Base-by-base conservation (phyloP, 2,888 invertebrate genomes). In the Perdita meconis region DNA sequence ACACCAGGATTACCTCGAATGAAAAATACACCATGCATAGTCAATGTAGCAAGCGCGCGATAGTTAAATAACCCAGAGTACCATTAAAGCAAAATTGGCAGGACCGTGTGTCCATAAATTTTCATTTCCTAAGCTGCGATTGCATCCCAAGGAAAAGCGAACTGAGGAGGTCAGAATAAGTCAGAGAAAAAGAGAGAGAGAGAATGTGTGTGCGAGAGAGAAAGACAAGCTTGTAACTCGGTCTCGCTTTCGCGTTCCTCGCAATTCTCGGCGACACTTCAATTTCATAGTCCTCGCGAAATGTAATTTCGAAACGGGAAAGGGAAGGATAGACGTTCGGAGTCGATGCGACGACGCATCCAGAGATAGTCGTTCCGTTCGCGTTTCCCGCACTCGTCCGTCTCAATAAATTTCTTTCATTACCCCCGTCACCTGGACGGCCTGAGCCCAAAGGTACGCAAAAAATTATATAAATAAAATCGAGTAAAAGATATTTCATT, bases 331-430 rank as follows among this genome's bases (percentile, higher is more conserved):
- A 6, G 30, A 30, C 6, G 30, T 6, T 30, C 30, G 30, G n/a
- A 30, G 30, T 38, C 47, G 44, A 64, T 19, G 40, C 8, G n/a
- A 30, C 53, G 40, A 65, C 40, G 59, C 47, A 19, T n/a, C n/a
- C 60, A 47, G 47, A 47, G 10, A 74, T 50, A 34, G 50, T 24
- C 42, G 12, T 36, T 44, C 10, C n/a, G n/a, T 24, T 38, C 47
- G 40, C 55, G 47, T 4, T n/a, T 6, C 30, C 12, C 34, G 13
- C 12, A 22, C 24, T 59, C 78, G 59, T 73, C 72, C 67, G 53
- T 82, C 70, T 82, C 81, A 78, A 83, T 86, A 84, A 86, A 82
- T 82, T 81, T 75, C 73, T 78, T 71, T 71, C 73, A 74, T 78
- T 85, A 76, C 57, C 59, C 57, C 55, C 72, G 56, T 70, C 74